Conservation (phyloP, 2,113 vertebrate genomes). For the Crotalus helleri region DNA sequence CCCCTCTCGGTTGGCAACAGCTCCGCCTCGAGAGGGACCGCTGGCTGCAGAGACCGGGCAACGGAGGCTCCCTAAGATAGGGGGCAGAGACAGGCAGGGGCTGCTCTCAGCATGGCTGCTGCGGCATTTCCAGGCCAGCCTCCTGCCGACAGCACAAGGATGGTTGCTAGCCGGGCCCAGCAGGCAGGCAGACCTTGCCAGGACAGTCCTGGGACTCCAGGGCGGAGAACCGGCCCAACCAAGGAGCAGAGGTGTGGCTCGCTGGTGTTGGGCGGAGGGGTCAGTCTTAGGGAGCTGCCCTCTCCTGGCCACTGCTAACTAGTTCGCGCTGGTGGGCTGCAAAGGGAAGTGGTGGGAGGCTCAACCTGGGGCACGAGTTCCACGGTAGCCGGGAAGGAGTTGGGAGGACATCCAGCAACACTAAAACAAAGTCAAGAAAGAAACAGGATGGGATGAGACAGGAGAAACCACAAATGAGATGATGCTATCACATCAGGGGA, state of each 20-base stretch:
- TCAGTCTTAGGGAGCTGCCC: not conserved
- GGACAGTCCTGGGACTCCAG: not conserved
- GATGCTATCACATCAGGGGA: not conserved
- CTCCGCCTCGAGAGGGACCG: not conserved
- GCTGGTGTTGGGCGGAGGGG: not conserved
- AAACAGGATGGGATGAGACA: constrained; percentile 59
- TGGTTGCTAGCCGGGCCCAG: not conserved
- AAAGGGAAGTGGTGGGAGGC: constrained; percentile 29
- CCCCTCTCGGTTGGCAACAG: not conserved
- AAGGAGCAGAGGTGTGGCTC: not conserved
- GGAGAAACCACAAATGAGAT: not conserved
- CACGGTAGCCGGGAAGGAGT: constrained; percentile 39
- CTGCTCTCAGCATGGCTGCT: too few relatives aligned
- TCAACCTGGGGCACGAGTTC: constrained; percentile 43
- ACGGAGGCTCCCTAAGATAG: not conserved
- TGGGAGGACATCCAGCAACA: constrained; percentile 63
- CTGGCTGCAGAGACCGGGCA: fast-evolving
- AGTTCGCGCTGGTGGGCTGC: not conserved
- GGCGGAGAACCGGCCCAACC: not conserved
- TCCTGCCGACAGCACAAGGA: not conserved
- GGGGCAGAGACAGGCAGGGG: not conserved
- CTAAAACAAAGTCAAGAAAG: constrained; percentile 63
- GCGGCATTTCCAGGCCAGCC: not conserved
- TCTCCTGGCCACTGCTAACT: not conserved
- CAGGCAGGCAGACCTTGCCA: too few relatives aligned